Evolutionary conservation across 1,140 invertebrate genomes (phyloP), one percentile per base, ranked within the genome.

Genomic region (Lordiphosa mommai): DNA sequence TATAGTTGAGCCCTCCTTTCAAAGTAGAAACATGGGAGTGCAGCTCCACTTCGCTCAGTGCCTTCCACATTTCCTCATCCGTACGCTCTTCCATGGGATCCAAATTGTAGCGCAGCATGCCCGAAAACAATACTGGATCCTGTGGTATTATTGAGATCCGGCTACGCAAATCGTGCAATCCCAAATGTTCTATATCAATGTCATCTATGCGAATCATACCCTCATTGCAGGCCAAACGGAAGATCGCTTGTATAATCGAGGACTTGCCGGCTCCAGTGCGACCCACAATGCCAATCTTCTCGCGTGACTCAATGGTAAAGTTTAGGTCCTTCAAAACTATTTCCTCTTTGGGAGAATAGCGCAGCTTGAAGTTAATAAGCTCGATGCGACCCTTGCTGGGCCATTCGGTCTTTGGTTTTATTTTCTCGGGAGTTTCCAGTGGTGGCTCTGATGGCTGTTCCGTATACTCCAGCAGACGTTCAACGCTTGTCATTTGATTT

Each of bases 261-360:
- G 95, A 96, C 88, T 98, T 98, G 9, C 97, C 97, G 30, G 97
- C 96, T 0, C 97, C 97, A 6, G 95, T 96, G 79, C 95, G 91
- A 2, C 96, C 96, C 12, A 96, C 95, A 53, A 97, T 94, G 1
- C 95, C 94, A 48, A 96, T 7, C 94, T 94, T 97, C 88, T 97
- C 95, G 34, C 89, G 90, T 0, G 94, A 90, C 33, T 92, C 61
- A 14, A 97, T 92, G 0, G 86, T 80, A 40, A 95, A 92, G 17
- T 90, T 92, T 0, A 96, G 89, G 90, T 93, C 91, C 48, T 92
- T 93, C 3, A 96, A 86, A 1, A 95, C 93, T 0, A 91, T 89
- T 0, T 90, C 84, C 6, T 91, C 90, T 0, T 87, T 49, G 2
- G 65, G 69, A 3, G 79, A 73, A 37, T 92, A 92, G 23, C 87